These are phyloP conservation scores for Epizoanthus ramosus DNA, from an alignment of 92 coral and sea anemone species.

Conservation along the genomic window DNA sequence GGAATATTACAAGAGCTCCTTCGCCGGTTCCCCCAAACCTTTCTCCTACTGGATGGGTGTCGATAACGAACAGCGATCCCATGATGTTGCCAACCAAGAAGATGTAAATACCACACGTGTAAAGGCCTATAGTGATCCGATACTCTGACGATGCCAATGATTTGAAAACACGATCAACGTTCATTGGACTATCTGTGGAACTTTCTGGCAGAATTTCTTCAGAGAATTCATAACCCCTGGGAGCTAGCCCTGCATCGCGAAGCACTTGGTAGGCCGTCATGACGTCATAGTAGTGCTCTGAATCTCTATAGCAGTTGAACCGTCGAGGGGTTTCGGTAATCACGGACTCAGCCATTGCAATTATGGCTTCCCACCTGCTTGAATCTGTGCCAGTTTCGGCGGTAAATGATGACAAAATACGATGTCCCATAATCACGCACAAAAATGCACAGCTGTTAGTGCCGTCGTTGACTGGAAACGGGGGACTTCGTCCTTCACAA, in stretches of 20 bases:
- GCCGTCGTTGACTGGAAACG: slow-evolving; percentile 37
- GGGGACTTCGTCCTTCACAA: slow-evolving; percentile 25
- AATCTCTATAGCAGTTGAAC: slow-evolving; percentile 8
- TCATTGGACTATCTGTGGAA: background rate
- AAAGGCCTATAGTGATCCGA: background rate
- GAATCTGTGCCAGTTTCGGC: slow-evolving; percentile 4
- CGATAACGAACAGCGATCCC: slow-evolving; percentile 12
- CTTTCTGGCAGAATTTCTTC: slow-evolving; percentile 11
- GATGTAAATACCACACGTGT: slow-evolving; percentile 32
- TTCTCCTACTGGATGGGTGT: slow-evolving; percentile 16
- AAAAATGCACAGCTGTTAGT: slow-evolving; percentile 35
- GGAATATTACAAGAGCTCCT: slow-evolving; percentile 27
- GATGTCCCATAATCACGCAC: slow-evolving; percentile 25
- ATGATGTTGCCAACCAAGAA: slow-evolving; percentile 15
- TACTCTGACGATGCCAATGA: background rate
- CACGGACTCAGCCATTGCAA: slow-evolving; percentile 11
- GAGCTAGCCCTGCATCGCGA: slow-evolving; percentile 6
- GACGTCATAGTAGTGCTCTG: slow-evolving; percentile 9
- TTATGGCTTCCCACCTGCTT: slow-evolving; percentile 13
- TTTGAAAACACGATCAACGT: background rate
- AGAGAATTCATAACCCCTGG: background rate
- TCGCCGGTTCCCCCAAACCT: slow-evolving; percentile 41
- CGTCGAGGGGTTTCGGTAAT: slow-evolving; percentile 3
- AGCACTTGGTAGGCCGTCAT: background rate
- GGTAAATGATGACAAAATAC: background rate